Conservation (phyloP, 2,113 vertebrate species). For the Dendropsophus ebraccatus region DNA sequence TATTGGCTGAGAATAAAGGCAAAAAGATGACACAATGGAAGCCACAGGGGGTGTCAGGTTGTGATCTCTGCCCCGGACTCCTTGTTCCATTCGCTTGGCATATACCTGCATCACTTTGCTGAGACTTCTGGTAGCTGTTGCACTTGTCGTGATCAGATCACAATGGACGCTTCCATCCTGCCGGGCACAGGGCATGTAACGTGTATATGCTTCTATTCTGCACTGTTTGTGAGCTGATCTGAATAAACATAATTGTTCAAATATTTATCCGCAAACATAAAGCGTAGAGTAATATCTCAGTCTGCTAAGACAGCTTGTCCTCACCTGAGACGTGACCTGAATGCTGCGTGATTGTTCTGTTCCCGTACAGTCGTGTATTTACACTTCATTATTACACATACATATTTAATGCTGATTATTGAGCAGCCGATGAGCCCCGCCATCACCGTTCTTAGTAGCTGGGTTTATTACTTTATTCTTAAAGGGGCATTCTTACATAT, state of each 20-base stretch:
- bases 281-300: neutral
- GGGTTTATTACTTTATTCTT: neutral
- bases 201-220: neutral
- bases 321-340: neutral
- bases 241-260: conserved; percentile 32
- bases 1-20: neutral
- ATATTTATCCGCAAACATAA: conserved; percentile 24
- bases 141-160: neutral
- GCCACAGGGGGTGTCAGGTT: neutral
- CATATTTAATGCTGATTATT: conserved; percentile 27
- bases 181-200: neutral
- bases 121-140: neutral
- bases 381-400: neutral
- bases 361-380: neutral
- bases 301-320: neutral
- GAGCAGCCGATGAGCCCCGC: neutral
- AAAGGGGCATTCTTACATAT: neutral
- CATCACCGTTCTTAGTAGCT: neutral
- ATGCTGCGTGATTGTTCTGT: neutral
- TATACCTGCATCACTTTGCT: neutral
- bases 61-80: neutral
- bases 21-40: neutral
- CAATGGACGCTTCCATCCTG: neutral
- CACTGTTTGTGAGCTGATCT: conserved; percentile 22
- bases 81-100: neutral